Conservation (phyloP, 2,888 invertebrate species). For the Bedellia somnulentella region DNA sequence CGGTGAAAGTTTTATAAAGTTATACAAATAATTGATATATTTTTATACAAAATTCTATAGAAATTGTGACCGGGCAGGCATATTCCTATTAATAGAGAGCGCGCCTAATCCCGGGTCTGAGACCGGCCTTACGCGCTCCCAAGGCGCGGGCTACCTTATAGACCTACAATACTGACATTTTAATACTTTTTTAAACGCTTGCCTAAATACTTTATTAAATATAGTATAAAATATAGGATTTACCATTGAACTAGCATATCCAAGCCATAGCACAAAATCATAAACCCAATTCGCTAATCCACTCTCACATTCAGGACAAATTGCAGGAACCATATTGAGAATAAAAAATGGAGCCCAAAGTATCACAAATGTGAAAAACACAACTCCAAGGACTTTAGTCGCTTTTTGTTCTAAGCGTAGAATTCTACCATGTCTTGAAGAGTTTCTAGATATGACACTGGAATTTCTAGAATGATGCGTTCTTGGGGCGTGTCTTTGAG, state of each 20-base stretch:
- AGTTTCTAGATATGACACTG: conserved; percentile 79
- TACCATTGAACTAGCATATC: conserved; percentile 92
- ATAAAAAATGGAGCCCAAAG: conserved; percentile 97
- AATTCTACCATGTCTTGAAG: conserved; percentile 80
- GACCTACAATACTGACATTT: conserved; percentile 71
- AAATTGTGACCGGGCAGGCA: conserved; percentile 45
- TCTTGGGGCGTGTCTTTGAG: conserved; percentile 58
- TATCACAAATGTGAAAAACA: conserved; percentile 92
- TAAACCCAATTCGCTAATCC: conserved; percentile 77
- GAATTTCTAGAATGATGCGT: conserved; percentile 79
- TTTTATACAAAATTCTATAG: conserved; percentile 15
- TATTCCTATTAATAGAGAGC: conserved; percentile 50
- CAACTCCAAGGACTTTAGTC: conserved; percentile 91
- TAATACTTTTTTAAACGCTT: conserved; percentile 86
- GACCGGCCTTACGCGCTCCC: conserved; percentile 50
- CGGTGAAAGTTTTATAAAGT: no score
- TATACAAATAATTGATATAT: background rate
- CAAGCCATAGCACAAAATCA: conserved; percentile 89
- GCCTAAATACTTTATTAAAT: conserved; percentile 91
- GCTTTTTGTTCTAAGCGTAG: conserved; percentile 93
- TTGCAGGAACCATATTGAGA: conserved; percentile 80
- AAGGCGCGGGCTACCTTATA: conserved; percentile 51
- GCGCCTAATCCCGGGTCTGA: conserved; percentile 46
- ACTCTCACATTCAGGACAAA: conserved; percentile 79
- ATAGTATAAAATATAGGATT: conserved; percentile 96